A percentile compares a stretch with the other conserved stretches of the same genome.
Conservation (phyloP, 2,888 invertebrate genomes). For the Xestobium rufovillosum region DNA sequence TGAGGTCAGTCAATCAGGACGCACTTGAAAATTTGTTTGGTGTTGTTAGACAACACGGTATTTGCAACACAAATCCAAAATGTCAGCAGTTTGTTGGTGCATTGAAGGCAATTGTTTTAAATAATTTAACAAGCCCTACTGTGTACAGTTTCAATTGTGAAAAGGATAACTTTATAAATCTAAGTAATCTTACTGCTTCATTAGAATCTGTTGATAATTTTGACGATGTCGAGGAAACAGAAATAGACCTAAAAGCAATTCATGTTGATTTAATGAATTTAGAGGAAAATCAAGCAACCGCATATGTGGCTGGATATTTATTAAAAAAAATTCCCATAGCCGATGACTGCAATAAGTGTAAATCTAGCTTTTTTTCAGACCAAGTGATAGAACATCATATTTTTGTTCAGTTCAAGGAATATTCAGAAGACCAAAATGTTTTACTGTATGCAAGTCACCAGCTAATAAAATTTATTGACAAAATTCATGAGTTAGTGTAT, state of each 20-base stretch:
- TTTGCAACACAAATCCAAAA: constrained; percentile 3
- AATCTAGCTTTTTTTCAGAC: constrained; percentile 13
- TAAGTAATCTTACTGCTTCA: constrained; percentile 5
- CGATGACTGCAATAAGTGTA: constrained; percentile 1
- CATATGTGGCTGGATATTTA: constrained; percentile 7
- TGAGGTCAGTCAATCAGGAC: constrained; percentile 9
- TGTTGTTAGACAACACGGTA: background rate
- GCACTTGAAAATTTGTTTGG: constrained; percentile 9
- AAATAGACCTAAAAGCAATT: background rate
- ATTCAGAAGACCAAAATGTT: background rate
- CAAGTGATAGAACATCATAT: background rate
- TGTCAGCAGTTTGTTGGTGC: constrained; percentile 3
- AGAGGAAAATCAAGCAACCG: constrained; percentile 3
- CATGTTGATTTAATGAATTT: background rate
- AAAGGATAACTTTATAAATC: constrained; percentile 13
- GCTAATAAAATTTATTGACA: background rate
- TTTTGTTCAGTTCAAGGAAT: background rate
- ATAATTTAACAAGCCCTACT: background rate
- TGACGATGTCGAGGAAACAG: too few relatives aligned
- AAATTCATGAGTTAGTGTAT: background rate
- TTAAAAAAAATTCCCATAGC: background rate
- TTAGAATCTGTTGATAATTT: constrained; percentile 1
- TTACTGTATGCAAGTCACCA: background rate
- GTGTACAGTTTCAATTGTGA: constrained; percentile 10
- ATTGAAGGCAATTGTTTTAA: constrained; percentile 1